Evolutionary conservation across 2,797 vertebrate species (phyloP), one percentile per base, ranked within the genome.

Genomic region (Rhynchotus rufescens): DNA sequence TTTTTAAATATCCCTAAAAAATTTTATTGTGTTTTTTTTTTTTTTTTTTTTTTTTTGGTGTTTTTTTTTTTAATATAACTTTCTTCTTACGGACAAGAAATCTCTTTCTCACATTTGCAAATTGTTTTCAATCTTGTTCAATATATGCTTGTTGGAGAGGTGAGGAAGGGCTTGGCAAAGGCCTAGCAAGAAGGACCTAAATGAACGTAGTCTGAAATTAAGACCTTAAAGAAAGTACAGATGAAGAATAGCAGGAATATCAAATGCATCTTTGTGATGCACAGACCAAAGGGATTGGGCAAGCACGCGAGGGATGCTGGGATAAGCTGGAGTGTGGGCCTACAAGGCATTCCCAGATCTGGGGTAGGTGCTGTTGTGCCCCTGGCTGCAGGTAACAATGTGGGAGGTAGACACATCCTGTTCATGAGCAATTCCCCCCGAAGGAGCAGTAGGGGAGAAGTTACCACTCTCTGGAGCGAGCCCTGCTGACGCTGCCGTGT

Each of bases 391-490:
- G 52, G 57, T 32, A 60, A 14, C 59, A 61, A 61, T 12, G 13
- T 23, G 47, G 22, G 22, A 12, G 47, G 12, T 12, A 49, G 22
- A 12, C 11, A 49, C 22, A 11, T 49, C 11, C 28, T 9, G 7
- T 54, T 30, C 28, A 30, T 4, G 16, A 56, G 52, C 52, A 6
- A n/a, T 56, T 56, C 52, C 52, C 52, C 16, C 28, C 15, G 12
- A n/a, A n/a, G 6, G 28, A 17, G 52, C 28, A n/a, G 28, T 19
- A 11, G 10, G n/a, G 52, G 28, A 54, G 52, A 56, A 12, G 28
- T 30, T 56, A 19, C 16, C 5, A 7, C 3, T 9, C 0, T 44
- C 11, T 5, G 5, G 36, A 9, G 5, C 0, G 23, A 45, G 77
- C 16, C 13, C 8, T 4, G 25, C 76, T 92, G 66, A 94, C 4